phyloP scores from a whole-genome alignment of 2,797 vertebrate genomes.

The Poliocrania exsul region DNA sequence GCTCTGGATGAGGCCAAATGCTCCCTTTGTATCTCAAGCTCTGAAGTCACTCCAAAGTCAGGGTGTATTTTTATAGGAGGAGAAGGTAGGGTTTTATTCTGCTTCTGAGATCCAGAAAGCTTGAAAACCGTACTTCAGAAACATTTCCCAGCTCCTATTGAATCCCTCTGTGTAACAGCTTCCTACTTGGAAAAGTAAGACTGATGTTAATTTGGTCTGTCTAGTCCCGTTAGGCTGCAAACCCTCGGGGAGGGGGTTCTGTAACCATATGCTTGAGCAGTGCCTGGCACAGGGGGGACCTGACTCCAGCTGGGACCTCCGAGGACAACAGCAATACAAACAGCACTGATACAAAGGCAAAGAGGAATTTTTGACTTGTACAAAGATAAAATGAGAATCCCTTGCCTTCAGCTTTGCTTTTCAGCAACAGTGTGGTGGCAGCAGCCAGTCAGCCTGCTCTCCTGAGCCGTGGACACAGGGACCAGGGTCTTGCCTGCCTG shows the following conservation, averaged over 20 bases:
- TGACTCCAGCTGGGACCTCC: not conserved
- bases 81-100: slow-evolving; percentile 15
- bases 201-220: not conserved
- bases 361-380: not conserved
- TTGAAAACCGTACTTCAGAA: not conserved
- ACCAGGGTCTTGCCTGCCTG: not conserved
- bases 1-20: slow-evolving; percentile 18
- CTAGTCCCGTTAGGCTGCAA: not conserved
- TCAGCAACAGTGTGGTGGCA: not conserved
- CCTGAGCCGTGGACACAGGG: rapidly evolving
- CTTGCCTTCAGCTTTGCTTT: not conserved
- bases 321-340: not conserved
- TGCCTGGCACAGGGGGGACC: not conserved
- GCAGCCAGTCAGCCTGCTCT: not conserved
- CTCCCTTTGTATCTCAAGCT: not conserved
- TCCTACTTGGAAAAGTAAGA: not conserved
- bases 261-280: not conserved
- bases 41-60: slow-evolving; percentile 43
- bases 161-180: not conserved
- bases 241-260: not conserved
- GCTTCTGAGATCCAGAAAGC: slow-evolving; percentile 24
- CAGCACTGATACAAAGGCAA: not conserved
- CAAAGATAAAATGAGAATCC: rapidly evolving
- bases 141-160: not conserved
- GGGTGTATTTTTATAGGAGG: slow-evolving; percentile 7